phyloP scores from a whole-genome alignment of 2,113 vertebrate species.

The human region GRCh38 chr7:152198001-152198500 shows the following conservation, averaged over 20 bases:
- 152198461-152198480: not conserved
- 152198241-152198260: not conserved
- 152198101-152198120: not conserved
- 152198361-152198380: not conserved
- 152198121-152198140: not conserved
- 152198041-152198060: not conserved
- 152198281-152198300: not conserved
- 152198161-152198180: not conserved
- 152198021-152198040: not conserved
- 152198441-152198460: not conserved
- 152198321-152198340: not conserved
- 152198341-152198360: not conserved
- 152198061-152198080: not conserved
- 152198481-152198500: not conserved
- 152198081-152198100: not conserved
- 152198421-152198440: not conserved
- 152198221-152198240: not conserved
- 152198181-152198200: not conserved
- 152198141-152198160: not conserved
- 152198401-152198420: not conserved
- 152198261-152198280: accelerated
- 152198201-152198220: not conserved
- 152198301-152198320: not conserved
- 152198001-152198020: not conserved
- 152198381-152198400: not conserved